Percentiles rank a stretch among this genome's conserved stretches.
Evolutionary conservation across 1,140 invertebrate species (phyloP).

Genomic region (Augochlora pura): DNA sequence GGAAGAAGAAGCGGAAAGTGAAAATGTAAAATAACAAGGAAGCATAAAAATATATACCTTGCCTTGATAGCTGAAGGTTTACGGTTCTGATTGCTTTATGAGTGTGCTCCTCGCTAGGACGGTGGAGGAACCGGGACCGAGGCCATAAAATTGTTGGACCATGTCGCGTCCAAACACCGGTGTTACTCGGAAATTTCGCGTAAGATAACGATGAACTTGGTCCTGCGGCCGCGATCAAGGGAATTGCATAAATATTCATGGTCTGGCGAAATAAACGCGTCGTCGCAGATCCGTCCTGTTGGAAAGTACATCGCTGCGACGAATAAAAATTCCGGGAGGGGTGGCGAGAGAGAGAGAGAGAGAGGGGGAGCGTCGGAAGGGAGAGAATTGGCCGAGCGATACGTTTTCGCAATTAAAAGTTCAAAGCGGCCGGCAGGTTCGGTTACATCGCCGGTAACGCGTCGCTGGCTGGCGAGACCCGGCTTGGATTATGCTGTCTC

Average conservation of each 20-base stretch:
- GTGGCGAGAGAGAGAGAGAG: not conserved
- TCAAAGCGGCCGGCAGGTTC: conserved; percentile 7
- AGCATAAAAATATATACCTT: too few relatives aligned
- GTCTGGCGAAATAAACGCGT: not conserved
- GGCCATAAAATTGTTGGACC: too few relatives aligned
- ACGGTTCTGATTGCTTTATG: too few relatives aligned
- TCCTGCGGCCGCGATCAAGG: too few relatives aligned
- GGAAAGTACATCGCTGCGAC: not conserved
- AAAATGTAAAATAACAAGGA: too few relatives aligned
- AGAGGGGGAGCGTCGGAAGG: not conserved
- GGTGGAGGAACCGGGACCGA: too few relatives aligned
- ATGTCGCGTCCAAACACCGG: too few relatives aligned
- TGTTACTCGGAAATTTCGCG: not conserved
- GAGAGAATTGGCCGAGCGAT: not conserved
- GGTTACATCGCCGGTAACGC: not conserved
- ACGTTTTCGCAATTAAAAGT: conserved; percentile 29
- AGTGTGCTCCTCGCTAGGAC: too few relatives aligned
- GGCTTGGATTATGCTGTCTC: not conserved
- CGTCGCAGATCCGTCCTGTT: not conserved
- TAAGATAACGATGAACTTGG: not conserved
- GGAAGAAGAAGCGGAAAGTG: too few relatives aligned
- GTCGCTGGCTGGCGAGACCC: not conserved
- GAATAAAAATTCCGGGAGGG: too few relatives aligned
- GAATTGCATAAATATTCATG: conserved; percentile 21
- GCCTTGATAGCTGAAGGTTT: too few relatives aligned